Conservation (phyloP, 2,797 vertebrate genomes). For the Acrossocheilus fasciatus region DNA sequence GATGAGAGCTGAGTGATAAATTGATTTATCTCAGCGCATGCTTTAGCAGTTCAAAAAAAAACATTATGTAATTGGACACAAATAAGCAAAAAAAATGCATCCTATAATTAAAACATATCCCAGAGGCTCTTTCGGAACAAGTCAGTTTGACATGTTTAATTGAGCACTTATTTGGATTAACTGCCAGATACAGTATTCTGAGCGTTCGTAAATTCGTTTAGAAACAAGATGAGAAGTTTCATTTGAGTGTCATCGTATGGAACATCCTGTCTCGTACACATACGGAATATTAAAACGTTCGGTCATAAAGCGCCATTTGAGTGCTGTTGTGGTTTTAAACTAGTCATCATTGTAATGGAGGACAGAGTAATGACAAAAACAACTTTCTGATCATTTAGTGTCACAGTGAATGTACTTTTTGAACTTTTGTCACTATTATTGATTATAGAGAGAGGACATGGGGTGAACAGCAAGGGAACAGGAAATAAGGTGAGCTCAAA, state of each 20-base stretch:
- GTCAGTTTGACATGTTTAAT: constrained; percentile 27
- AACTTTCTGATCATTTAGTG: neutral
- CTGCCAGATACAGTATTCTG: neutral
- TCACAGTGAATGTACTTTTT: neutral
- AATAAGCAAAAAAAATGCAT: constrained; percentile 4
- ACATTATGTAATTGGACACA: constrained; percentile 35
- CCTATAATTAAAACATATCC: constrained; percentile 33
- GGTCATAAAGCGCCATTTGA: neutral
- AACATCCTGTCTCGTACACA: neutral
- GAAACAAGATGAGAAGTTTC: neutral
- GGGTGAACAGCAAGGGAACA: neutral
- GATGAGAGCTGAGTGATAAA: constrained; percentile 28
- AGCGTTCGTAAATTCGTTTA: neutral
- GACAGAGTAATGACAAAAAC: neutral
- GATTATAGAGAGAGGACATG: neutral
- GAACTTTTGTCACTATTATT: neutral
- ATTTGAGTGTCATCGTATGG: neutral
- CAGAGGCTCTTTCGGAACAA: constrained; percentile 3
- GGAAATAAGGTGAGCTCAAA: neutral
- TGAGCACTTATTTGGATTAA: neutral
- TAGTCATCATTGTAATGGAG: neutral
- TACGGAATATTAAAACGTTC: neutral
- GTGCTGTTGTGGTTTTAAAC: neutral
- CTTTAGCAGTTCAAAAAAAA: constrained; percentile 43
- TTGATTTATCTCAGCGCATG: constrained; percentile 30